Evolutionary conservation across 1,140 invertebrate species (phyloP).

Genomic region (Drosophila bifasciata): DNA sequence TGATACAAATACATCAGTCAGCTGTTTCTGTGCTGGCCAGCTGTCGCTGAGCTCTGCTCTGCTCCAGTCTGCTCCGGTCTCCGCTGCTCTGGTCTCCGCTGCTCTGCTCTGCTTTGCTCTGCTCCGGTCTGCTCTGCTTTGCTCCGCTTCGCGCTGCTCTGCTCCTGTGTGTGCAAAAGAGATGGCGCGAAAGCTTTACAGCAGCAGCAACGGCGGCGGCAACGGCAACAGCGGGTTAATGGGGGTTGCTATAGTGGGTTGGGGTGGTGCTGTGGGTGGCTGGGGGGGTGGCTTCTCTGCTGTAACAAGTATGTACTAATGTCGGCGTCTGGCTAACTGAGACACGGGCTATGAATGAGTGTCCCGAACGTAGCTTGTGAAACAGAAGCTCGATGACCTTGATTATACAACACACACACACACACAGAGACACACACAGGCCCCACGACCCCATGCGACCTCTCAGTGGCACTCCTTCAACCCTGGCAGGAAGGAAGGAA

Average conservation of each 20-base stretch:
- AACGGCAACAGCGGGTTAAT: slow-evolving; percentile 4
- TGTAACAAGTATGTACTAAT: slow-evolving; percentile 70
- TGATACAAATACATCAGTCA: slow-evolving; percentile 60
- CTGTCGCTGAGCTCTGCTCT: slow-evolving; percentile 39
- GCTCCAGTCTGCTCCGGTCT: slow-evolving; percentile 7
- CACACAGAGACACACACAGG: neutral
- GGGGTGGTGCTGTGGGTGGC: neutral
- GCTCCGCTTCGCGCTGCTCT: slow-evolving; percentile 4
- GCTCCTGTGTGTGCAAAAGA: slow-evolving; percentile 43
- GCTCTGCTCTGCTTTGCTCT: too few relatives aligned
- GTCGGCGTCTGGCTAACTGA: slow-evolving; percentile 78
- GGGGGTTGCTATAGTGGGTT: slow-evolving; percentile 2
- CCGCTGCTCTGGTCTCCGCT: too few relatives aligned
- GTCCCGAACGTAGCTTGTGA: slow-evolving; percentile 40
- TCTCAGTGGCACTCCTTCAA: slow-evolving; percentile 33
- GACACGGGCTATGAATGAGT: slow-evolving; percentile 71
- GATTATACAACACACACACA: slow-evolving; percentile 69
- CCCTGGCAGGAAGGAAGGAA: neutral
- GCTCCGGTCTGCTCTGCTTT: slow-evolving; percentile 5
- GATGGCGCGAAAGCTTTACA: slow-evolving; percentile 69
- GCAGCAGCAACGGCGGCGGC: neutral
- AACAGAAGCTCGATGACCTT: slow-evolving; percentile 74
- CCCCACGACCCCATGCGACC: neutral
- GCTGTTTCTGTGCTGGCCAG: slow-evolving; percentile 69
- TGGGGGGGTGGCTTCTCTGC: slow-evolving; percentile 7